A percentile compares a stretch with the other conserved stretches of the same genome.
These are phyloP conservation scores for Troides helena DNA, from an alignment of 2,888 invertebrate species.

Conservation along the genomic window DNA sequence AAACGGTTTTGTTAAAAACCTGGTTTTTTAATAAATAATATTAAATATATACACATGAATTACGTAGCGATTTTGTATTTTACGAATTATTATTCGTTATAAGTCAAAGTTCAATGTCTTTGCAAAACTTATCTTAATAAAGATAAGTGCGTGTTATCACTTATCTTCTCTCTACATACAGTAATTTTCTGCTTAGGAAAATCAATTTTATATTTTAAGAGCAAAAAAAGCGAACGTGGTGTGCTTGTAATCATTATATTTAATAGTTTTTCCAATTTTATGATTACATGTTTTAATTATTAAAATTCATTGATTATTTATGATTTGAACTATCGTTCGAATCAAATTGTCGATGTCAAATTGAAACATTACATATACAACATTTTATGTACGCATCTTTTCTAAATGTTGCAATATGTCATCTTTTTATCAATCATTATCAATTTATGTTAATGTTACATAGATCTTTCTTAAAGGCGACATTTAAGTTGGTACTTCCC, in stretches of 20 bases:
- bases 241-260: not conserved
- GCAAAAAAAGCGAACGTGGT: not conserved
- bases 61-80: not conserved
- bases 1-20: not conserved
- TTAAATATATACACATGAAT: not conserved
- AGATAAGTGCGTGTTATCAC: not conserved
- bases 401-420: no score
- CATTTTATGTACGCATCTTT: no score
- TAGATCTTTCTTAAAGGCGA: no score
- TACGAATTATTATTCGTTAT: not conserved
- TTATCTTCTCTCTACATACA: not conserved
- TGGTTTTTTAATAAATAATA: not conserved
- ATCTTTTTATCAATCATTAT: no score
- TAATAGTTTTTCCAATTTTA: not conserved
- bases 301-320: not conserved
- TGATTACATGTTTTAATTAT: not conserved
- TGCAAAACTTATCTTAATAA: conserved; percentile 1
- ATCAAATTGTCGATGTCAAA: no score
- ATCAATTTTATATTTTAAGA: no score
- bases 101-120: conserved; percentile 18
- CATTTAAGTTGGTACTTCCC: no score
- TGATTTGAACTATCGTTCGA: not conserved
- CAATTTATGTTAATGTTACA: no score
- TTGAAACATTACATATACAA: no score
- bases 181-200: not conserved